These are phyloP conservation scores for Emydura subglobosa DNA, from an alignment of 2,113 vertebrate species.

Conservation along the genomic window DNA sequence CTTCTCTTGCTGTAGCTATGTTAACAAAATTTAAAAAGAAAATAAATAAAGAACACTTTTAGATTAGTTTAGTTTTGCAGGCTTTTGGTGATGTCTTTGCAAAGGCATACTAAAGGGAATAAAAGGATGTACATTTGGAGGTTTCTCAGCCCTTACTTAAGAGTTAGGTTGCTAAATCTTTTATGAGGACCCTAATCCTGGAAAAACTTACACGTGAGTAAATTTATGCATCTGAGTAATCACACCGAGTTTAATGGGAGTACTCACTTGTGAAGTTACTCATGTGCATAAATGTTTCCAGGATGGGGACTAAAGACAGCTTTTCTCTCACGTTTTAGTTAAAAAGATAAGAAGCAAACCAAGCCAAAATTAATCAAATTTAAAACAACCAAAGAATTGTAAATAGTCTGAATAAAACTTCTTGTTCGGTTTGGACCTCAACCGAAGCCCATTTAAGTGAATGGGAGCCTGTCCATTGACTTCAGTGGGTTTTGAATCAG, in stretches of 20 bases:
- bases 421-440: not conserved
- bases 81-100: not conserved
- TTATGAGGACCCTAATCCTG: not conserved
- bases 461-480: not conserved
- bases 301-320: not conserved
- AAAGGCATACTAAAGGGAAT: not conserved
- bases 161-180: not conserved
- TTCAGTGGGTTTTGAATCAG: not conserved
- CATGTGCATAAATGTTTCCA: not conserved
- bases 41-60: not conserved
- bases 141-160: not conserved
- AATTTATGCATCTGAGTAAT: not conserved
- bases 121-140: not conserved
- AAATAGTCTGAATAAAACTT: not conserved
- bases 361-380: fast-evolving
- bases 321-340: not conserved
- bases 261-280: not conserved
- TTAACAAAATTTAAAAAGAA: not conserved
- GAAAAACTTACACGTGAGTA: fast-evolving
- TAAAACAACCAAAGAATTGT: not conserved
- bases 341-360: not conserved
- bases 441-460: not conserved
- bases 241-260: fast-evolving
- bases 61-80: not conserved
- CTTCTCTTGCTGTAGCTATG: not conserved